These are phyloP conservation scores for Perca fluviatilis DNA, from an alignment of 2,113 vertebrate genomes.

Conservation along the genomic window DNA sequence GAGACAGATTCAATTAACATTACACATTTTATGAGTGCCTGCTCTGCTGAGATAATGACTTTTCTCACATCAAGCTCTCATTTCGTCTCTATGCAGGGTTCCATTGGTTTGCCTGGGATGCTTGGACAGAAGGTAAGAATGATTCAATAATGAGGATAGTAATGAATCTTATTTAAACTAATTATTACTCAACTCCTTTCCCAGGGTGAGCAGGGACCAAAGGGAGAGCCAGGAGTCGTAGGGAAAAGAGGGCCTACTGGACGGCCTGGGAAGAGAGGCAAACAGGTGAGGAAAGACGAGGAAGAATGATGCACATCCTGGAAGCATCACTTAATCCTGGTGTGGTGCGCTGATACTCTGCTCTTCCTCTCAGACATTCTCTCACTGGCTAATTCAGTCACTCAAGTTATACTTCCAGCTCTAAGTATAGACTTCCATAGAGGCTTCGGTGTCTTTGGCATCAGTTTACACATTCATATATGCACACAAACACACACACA, in stretches of 20 bases:
- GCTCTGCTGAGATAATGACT: constrained; percentile 20
- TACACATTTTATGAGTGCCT: neutral
- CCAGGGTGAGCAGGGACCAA: constrained; percentile 78
- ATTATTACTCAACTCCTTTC: constrained; percentile 14
- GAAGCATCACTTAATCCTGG: neutral
- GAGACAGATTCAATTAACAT: neutral
- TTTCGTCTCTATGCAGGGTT: constrained; percentile 62
- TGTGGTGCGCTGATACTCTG: neutral
- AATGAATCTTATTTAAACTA: neutral
- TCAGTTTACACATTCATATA: neutral
- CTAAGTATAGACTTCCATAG: constrained; percentile 33
- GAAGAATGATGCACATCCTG: constrained; percentile 1
- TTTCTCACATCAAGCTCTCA: constrained; percentile 6
- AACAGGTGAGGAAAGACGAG: constrained; percentile 67
- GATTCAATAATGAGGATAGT: neutral
- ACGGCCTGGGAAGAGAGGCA: constrained; percentile 80
- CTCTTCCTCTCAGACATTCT: neutral
- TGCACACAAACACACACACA: neutral
- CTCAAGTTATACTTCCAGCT: neutral
- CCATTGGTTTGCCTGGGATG: constrained; percentile 77
- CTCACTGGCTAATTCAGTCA: constrained; percentile 10
- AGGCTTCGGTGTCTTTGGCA: neutral
- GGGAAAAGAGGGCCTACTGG: constrained; percentile 80
- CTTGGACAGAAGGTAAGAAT: constrained; percentile 78
- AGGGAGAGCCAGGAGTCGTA: constrained; percentile 71